Percentiles rank a stretch among this genome's conserved stretches.
Conservation (phyloP, 2,797 vertebrate genomes). For the Gambusia yucatana region DNA sequence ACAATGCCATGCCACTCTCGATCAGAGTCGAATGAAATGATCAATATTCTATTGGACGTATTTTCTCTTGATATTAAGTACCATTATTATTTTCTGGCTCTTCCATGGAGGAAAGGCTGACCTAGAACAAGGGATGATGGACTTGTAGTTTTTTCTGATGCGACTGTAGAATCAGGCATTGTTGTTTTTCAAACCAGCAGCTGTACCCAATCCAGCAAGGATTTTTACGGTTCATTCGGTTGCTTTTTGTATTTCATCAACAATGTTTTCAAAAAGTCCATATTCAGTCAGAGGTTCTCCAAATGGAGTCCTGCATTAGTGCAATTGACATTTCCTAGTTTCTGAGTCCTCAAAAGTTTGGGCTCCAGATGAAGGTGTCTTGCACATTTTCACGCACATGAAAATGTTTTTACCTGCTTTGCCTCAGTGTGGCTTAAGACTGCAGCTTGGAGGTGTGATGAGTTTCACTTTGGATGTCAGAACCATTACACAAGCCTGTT, state of each 20-base stretch:
- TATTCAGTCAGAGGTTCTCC: not conserved
- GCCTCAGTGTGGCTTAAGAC: not conserved
- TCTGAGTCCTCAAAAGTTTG: not conserved
- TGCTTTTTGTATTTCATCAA: not conserved
- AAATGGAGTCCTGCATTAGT: not conserved
- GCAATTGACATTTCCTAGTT: not conserved
- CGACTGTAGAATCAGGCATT: not conserved
- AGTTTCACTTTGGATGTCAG: slow-evolving; percentile 30
- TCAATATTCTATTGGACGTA: too few species aligned
- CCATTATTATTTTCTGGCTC: too few species aligned
- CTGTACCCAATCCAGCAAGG: not conserved
- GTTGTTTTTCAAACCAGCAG: not conserved
- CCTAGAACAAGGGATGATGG: not conserved
- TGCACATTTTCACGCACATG: not conserved
- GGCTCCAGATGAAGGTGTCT: not conserved
- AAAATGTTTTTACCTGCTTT: slow-evolving; percentile 6
- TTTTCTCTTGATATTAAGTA: too few species aligned
- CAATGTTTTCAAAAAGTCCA: not conserved
- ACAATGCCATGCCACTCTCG: too few species aligned
- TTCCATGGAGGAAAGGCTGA: not conserved
- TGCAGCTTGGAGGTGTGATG: slow-evolving; percentile 28
- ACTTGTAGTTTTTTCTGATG: not conserved
- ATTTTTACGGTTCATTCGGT: not conserved
- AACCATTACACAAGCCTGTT: slow-evolving; percentile 37
- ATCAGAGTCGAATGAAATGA: too few species aligned